A percentile compares a stretch with the other conserved stretches of the same genome.
Conservation (phyloP, 1,140 invertebrate species). For the Eurytemora carolleeae region DNA sequence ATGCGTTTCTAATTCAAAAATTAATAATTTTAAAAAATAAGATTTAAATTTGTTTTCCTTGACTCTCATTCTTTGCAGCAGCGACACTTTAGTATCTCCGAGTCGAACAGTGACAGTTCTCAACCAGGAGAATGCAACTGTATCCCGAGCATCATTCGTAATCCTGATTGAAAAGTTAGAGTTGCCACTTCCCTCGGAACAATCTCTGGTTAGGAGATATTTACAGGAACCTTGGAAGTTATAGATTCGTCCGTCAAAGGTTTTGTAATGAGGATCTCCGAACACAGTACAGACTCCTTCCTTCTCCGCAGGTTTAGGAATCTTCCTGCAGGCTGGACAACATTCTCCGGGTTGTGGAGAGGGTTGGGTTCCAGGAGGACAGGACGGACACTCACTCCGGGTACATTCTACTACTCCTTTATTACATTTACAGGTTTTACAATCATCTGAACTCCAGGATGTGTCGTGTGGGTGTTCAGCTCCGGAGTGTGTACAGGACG, state of each 20-base stretch:
- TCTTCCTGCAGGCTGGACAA: background rate
- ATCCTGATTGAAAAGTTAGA: constrained; percentile 56
- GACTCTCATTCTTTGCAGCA: constrained; percentile 63
- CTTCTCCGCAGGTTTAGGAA: background rate
- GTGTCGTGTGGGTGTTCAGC: background rate
- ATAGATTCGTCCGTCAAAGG: constrained; percentile 75
- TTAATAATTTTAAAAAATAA: background rate
- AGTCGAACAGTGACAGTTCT: constrained; percentile 54
- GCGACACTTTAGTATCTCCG: constrained; percentile 45
- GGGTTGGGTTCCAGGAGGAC: background rate
- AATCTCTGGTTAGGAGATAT: constrained; percentile 13
- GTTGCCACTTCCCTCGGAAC: background rate
- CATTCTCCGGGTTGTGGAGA: background rate
- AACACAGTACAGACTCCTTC: constrained; percentile 76
- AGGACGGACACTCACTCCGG: background rate
- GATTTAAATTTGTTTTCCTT: constrained; percentile 30
- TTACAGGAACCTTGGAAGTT: constrained; percentile 45
- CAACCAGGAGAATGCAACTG: constrained; percentile 59
- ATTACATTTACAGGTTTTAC: background rate
- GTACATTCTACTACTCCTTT: background rate
- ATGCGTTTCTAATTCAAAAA: background rate
- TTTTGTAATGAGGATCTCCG: constrained; percentile 78
- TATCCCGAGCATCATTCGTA: constrained; percentile 58
- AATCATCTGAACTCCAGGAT: background rate
- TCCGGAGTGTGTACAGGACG: background rate